phyloP scores from a whole-genome alignment of 92 coral and sea anemone genomes.

The Epizoanthus scotinus region DNA sequence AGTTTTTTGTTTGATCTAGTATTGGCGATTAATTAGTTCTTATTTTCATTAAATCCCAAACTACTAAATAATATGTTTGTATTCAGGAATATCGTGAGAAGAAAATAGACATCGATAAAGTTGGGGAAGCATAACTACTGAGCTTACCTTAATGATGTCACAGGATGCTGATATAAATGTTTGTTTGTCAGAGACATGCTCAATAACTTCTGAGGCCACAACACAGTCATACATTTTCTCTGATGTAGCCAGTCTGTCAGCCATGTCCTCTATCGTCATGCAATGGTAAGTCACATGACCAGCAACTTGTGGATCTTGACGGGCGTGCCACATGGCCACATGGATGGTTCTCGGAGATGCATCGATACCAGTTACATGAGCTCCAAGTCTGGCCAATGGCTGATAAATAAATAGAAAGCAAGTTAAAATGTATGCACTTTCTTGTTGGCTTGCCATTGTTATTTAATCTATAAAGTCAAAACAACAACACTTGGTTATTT shows the following conservation, averaged over 20 bases:
- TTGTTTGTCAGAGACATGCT: conserved; percentile 84
- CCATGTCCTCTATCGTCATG: conserved; percentile 85
- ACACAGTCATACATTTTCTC: conserved; percentile 81
- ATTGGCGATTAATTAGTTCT: too few species aligned
- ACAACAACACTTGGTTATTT: too few species aligned
- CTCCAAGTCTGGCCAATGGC: conserved; percentile 96
- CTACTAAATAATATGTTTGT: too few species aligned
- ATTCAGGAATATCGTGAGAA: too few species aligned
- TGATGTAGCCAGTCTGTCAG: conserved; percentile 35
- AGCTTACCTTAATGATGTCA: conserved; percentile 71
- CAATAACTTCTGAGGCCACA: conserved; percentile 94
- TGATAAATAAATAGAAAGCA: too few species aligned
- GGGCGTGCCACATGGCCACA: conserved; percentile 84
- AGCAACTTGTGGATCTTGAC: conserved; percentile 68
- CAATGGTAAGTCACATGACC: conserved; percentile 67
- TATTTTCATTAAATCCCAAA: too few species aligned
- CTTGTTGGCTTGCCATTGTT: too few species aligned
- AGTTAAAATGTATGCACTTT: too few species aligned
- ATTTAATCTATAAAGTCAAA: too few species aligned
- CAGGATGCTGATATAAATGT: conserved; percentile 74
- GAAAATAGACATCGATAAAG: too few species aligned
- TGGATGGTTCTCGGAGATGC: conserved; percentile 85
- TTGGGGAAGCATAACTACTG: too few species aligned
- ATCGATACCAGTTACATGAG: conserved; percentile 89
- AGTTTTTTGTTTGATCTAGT: too few species aligned